phyloP scores from a whole-genome alignment of 2,888 invertebrate species.

The Galerucella nymphaeae region DNA sequence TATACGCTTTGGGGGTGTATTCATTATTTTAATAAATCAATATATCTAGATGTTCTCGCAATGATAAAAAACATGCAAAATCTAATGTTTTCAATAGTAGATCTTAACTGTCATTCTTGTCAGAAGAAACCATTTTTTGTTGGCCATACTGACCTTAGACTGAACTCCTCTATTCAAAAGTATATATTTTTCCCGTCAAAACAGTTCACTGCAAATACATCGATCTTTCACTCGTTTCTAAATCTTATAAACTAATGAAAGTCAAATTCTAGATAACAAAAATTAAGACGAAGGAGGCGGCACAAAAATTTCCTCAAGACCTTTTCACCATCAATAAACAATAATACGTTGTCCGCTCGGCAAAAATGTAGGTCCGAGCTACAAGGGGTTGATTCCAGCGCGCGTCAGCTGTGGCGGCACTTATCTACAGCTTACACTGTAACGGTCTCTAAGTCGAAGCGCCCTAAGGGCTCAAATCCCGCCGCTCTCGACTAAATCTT shows the following conservation, averaged over 20 bases:
- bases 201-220: slow-evolving; percentile 5
- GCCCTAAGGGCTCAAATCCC: slow-evolving; percentile 54
- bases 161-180: too few relatives aligned
- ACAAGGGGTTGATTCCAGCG: slow-evolving; percentile 60
- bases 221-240: slow-evolving; percentile 12
- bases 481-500: slow-evolving; percentile 54
- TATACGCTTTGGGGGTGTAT: too few relatives aligned
- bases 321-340: slow-evolving; percentile 34
- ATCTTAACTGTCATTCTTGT: too few relatives aligned
- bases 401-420: slow-evolving; percentile 71
- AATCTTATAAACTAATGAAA: slow-evolving; percentile 37
- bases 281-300: slow-evolving; percentile 33
- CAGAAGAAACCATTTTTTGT: too few relatives aligned
- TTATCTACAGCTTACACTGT: slow-evolving; percentile 62
- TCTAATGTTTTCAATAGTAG: too few relatives aligned
- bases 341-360: slow-evolving; percentile 47
- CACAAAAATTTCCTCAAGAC: slow-evolving; percentile 18
- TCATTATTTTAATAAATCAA: too few relatives aligned
- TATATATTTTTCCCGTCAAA: too few relatives aligned
- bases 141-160: too few relatives aligned
- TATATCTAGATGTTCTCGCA: too few relatives aligned
- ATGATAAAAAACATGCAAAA: too few relatives aligned
- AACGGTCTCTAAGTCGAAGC: slow-evolving; percentile 51
- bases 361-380: slow-evolving; percentile 50
- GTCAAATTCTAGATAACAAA: slow-evolving; percentile 29